Percentiles rank a stretch among this genome's conserved stretches.
phyloP scores from a whole-genome alignment of 1,140 invertebrate genomes.

The Saccostrea echinata region DNA sequence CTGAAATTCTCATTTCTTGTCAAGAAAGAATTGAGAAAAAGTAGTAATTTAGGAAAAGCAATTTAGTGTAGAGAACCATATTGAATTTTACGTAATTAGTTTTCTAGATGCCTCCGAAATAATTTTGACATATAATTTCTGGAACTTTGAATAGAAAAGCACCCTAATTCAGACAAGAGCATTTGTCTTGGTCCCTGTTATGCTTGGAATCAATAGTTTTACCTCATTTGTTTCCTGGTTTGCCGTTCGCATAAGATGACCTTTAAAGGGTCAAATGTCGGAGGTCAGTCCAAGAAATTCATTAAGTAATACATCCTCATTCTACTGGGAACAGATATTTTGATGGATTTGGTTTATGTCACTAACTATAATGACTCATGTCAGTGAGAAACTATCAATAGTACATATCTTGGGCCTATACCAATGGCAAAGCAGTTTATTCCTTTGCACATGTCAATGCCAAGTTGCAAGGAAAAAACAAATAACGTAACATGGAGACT shows the following conservation, averaged over 20 bases:
- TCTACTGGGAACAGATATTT: slow-evolving; percentile 27
- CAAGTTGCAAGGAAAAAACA: neutral
- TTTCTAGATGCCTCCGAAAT: slow-evolving; percentile 36
- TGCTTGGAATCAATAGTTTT: slow-evolving; percentile 17
- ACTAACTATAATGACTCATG: slow-evolving; percentile 19
- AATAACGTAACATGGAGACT: neutral
- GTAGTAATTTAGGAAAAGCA: slow-evolving; percentile 23
- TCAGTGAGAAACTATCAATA: neutral
- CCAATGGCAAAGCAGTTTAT: neutral
- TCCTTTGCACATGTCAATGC: neutral
- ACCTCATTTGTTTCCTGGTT: slow-evolving; percentile 28
- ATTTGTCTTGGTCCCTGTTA: slow-evolving; percentile 15
- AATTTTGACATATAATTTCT: slow-evolving; percentile 38
- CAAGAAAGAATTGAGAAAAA: slow-evolving; percentile 19
- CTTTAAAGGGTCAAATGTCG: neutral
- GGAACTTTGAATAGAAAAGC: slow-evolving; percentile 11
- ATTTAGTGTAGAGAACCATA: slow-evolving; percentile 23
- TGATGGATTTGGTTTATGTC: slow-evolving; percentile 31
- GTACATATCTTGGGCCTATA: neutral
- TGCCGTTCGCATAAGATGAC: slow-evolving; percentile 18
- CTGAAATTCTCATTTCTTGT: slow-evolving; percentile 29
- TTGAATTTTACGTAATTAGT: slow-evolving; percentile 32
- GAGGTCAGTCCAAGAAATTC: slow-evolving; percentile 23
- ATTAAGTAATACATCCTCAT: slow-evolving; percentile 30
- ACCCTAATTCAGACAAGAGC: slow-evolving; percentile 17